Percentiles rank a stretch among this genome's conserved stretches.
These are phyloP conservation scores for Heteromormyrus szaboi DNA, from an alignment of 2,797 vertebrate species.

Conservation along the genomic window DNA sequence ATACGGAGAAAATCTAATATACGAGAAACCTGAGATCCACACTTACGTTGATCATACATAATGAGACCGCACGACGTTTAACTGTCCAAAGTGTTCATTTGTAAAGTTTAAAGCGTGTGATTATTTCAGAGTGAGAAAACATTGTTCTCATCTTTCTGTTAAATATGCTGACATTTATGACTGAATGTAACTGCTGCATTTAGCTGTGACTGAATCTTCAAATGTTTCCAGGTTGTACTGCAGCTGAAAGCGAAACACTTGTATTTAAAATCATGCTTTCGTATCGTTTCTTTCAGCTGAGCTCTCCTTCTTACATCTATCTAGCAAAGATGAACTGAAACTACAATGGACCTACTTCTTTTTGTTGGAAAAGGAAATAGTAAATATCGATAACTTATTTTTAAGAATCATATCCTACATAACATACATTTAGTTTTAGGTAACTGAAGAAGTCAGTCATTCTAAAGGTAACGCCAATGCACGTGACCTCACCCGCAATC, in stretches of 20 bases:
- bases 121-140: slow-evolving; percentile 13
- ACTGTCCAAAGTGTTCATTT: background rate
- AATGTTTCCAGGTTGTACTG: background rate
- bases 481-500: background rate
- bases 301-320: background rate
- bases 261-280: background rate
- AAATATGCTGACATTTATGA: background rate
- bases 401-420: background rate
- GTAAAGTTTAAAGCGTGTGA: slow-evolving; percentile 13
- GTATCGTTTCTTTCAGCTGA: background rate
- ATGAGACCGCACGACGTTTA: background rate
- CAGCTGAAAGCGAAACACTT: background rate
- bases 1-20: slow-evolving; percentile 75
- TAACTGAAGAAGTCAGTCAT: background rate
- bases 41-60: slow-evolving; percentile 30
- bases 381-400: background rate
- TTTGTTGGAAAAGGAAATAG: background rate
- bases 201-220: background rate
- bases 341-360: background rate
- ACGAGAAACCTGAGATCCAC: slow-evolving; percentile 71
- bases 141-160: background rate
- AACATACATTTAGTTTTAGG: background rate
- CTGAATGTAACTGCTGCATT: background rate
- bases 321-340: background rate
- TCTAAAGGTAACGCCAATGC: background rate